Evolutionary conservation across 1,140 invertebrate species (phyloP).

Genomic region (Andricus grossulariae): DNA sequence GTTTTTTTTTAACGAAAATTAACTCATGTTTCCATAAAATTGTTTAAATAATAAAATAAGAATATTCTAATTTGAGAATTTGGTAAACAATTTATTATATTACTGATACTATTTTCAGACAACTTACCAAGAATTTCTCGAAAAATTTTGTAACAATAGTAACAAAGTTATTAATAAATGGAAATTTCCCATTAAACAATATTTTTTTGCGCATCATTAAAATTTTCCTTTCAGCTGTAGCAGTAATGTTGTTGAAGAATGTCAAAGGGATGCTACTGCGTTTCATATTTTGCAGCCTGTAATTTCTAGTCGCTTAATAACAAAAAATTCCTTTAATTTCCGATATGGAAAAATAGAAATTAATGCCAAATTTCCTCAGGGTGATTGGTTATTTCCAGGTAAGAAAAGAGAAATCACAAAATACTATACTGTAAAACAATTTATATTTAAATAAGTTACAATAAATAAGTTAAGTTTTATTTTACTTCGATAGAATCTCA

Average conservation of each 20-base stretch:
- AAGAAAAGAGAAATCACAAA: slow-evolving; percentile 40
- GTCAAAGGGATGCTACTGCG: slow-evolving; percentile 70
- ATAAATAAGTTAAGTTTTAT: not conserved
- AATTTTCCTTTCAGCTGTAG: slow-evolving; percentile 75
- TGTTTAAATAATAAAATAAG: no score
- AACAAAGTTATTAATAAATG: no score
- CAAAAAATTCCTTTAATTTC: slow-evolving; percentile 81
- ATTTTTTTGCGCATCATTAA: no score
- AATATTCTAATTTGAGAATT: no score
- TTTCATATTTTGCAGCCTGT: slow-evolving; percentile 80
- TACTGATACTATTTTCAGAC: no score
- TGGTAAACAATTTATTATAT: no score
- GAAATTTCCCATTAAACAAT: no score
- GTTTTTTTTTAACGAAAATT: no score
- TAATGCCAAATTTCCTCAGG: slow-evolving; percentile 83
- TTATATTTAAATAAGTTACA: slow-evolving; percentile 32
- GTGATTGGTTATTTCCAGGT: slow-evolving; percentile 89
- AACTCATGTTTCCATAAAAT: no score
- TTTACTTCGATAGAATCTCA: no score
- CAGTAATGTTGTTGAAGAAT: slow-evolving; percentile 71
- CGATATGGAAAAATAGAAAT: slow-evolving; percentile 86
- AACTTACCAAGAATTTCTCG: no score
- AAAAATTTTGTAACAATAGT: no score
- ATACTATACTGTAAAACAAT: not conserved
- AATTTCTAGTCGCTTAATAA: slow-evolving; percentile 81